Conservation (phyloP, 2,888 invertebrate genomes). For the Exocentrus adspersus region DNA sequence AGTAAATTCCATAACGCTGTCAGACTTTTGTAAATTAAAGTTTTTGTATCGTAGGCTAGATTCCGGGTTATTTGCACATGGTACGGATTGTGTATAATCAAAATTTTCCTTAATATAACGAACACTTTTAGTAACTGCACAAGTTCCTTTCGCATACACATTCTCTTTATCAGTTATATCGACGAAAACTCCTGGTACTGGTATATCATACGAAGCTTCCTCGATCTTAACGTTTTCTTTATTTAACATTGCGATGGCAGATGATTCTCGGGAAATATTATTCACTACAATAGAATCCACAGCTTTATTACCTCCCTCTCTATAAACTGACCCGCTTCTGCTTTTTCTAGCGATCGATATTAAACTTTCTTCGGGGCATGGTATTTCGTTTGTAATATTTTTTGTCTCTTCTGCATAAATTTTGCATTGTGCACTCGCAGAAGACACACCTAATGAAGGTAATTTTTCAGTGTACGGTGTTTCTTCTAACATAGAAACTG, state of each 20-base stretch:
- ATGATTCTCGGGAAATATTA: neutral
- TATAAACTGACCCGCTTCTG: neutral
- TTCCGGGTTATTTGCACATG: neutral
- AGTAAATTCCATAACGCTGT: conserved; percentile 33
- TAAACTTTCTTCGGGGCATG: neutral
- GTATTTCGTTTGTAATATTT: neutral
- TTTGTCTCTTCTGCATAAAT: neutral
- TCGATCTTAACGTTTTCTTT: neutral
- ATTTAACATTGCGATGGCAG: neutral
- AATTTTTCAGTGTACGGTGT: neutral
- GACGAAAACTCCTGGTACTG: no score
- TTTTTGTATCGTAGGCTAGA: neutral
- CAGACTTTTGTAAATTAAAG: neutral
- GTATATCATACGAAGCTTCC: neutral
- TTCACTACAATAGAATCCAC: neutral
- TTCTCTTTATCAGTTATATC: conserved; percentile 1
- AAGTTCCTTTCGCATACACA: neutral
- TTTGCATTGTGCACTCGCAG: neutral
- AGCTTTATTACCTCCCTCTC: neutral
- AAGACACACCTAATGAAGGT: neutral
- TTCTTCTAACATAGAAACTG: neutral
- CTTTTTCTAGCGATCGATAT: neutral
- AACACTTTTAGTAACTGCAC: neutral
- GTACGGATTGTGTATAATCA: neutral
- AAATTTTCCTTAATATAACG: neutral